These are phyloP conservation scores for Palloptera scutellata DNA, from an alignment of 2,888 invertebrate species.

Conservation along the genomic window DNA sequence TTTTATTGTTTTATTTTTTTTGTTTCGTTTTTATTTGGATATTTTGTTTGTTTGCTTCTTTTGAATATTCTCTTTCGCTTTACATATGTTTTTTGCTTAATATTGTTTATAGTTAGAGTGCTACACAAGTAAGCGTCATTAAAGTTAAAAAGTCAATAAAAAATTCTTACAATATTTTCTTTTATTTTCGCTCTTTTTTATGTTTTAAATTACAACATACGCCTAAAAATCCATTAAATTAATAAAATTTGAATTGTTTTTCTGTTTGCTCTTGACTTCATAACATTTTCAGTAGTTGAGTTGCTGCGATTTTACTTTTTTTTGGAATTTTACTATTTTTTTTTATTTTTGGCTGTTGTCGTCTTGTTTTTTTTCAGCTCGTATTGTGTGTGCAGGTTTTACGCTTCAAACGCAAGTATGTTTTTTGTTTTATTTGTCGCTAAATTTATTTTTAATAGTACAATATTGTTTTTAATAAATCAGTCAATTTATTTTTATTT, in stretches of 20 bases:
- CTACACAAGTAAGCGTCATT: not conserved
- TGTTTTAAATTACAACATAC: conserved; percentile 29
- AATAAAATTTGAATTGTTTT: conserved; percentile 40
- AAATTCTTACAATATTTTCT: conserved; percentile 28
- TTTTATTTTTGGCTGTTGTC: conserved; percentile 18
- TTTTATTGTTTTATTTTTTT: not conserved
- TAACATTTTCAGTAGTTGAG: conserved; percentile 22
- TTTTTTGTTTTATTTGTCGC: conserved; percentile 38
- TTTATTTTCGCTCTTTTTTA: not conserved
- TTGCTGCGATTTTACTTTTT: conserved; percentile 39
- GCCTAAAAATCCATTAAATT: conserved; percentile 40
- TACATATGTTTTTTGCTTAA: conserved; percentile 17
- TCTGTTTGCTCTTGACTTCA: conserved; percentile 21
- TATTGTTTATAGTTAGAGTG: conserved; percentile 21
- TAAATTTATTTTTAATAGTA: conserved; percentile 23
- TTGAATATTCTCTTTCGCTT: not conserved
- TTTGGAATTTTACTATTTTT: conserved; percentile 35
- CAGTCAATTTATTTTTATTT: conserved; percentile 35
- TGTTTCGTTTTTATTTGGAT: conserved; percentile 1
- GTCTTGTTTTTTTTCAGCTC: conserved; percentile 31
- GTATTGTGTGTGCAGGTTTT: conserved; percentile 20
- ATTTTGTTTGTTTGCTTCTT: not conserved
- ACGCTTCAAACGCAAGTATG: conserved; percentile 10
- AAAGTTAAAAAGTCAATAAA: conserved; percentile 28
- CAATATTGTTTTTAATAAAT: conserved; percentile 18